Percentiles rank a stretch among this genome's conserved stretches.
These are phyloP conservation scores for Anseranas semipalmata DNA, from an alignment of 2,113 vertebrate species.

Conservation along the genomic window DNA sequence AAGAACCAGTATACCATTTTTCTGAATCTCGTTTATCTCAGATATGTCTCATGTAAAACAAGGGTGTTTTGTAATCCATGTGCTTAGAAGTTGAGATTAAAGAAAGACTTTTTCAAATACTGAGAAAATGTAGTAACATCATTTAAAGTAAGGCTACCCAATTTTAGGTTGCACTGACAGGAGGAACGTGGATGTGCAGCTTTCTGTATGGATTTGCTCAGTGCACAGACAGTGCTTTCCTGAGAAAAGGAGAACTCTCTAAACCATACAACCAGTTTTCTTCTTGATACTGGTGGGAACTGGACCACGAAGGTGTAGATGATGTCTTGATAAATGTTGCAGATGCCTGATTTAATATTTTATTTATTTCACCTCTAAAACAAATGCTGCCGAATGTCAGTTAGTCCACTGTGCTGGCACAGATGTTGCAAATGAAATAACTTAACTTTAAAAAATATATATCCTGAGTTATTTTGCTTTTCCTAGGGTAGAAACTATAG, in stretches of 20 bases:
- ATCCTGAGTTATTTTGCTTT: not conserved
- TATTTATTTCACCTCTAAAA: not conserved
- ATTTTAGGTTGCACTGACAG: not conserved
- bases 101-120: not conserved
- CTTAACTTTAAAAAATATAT: not conserved
- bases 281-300: not conserved
- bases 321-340: not conserved
- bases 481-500: not conserved
- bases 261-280: not conserved
- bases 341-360: not conserved
- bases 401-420: not conserved
- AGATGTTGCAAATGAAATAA: not conserved
- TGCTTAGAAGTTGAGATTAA: not conserved
- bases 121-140: not conserved
- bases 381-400: not conserved
- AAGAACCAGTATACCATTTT: accelerated
- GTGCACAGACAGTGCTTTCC: not conserved
- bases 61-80: not conserved
- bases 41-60: not conserved
- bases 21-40: not conserved
- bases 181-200: not conserved
- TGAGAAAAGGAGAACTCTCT: not conserved
- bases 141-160: not conserved
- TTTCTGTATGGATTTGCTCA: not conserved
- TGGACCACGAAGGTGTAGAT: not conserved